Percentiles rank a stretch among this genome's conserved stretches.
phyloP scores from a whole-genome alignment of 2,888 invertebrate genomes.

The Nowickia ferox region DNA sequence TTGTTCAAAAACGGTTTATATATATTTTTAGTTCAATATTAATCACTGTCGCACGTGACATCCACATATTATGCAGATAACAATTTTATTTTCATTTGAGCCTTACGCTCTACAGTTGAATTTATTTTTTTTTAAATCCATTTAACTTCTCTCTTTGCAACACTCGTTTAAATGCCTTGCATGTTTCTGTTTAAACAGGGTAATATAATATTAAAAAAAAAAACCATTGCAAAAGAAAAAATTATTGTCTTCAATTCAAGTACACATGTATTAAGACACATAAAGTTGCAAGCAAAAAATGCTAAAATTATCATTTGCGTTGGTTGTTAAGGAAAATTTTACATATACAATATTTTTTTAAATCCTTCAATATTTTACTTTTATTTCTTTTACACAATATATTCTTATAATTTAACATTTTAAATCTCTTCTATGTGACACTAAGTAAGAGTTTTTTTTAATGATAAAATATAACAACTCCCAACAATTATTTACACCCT shows the following conservation, averaged over 20 bases:
- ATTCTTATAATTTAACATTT: slow-evolving; percentile 1
- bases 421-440: slow-evolving; percentile 32
- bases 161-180: slow-evolving; percentile 24
- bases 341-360: slow-evolving; percentile 1
- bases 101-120: no score
- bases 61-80: no score
- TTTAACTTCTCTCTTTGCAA: background rate
- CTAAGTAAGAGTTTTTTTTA: slow-evolving; percentile 28
- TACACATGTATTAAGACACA: slow-evolving; percentile 40
- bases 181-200: slow-evolving; percentile 47
- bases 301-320: slow-evolving; percentile 41
- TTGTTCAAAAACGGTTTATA: no score
- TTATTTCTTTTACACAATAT: background rate
- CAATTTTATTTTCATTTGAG: no score
- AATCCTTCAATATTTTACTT: background rate
- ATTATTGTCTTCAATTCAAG: slow-evolving; percentile 27
- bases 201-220: slow-evolving; percentile 41
- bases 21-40: no score
- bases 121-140: no score
- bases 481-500: slow-evolving; percentile 68
- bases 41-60: no score
- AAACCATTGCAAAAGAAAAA: slow-evolving; percentile 11
- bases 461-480: slow-evolving; percentile 46
- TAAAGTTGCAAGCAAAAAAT: slow-evolving; percentile 26
- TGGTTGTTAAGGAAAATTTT: slow-evolving; percentile 46